A percentile compares a stretch with the other conserved stretches of the same genome.
phyloP scores from a whole-genome alignment of 2,797 vertebrate species.

The Picus viridis region DNA sequence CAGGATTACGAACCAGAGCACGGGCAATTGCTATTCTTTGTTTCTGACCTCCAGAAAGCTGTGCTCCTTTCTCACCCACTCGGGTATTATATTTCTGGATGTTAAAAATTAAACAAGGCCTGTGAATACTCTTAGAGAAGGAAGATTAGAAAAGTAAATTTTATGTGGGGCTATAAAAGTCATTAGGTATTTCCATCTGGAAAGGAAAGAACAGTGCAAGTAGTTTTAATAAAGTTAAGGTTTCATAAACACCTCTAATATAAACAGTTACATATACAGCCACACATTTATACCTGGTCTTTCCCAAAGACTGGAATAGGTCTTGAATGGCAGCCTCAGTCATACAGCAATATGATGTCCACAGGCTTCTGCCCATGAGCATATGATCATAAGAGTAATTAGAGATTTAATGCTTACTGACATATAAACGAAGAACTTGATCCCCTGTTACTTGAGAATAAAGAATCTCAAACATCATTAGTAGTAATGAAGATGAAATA shows the following conservation, averaged over 20 bases:
- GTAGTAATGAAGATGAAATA: not conserved
- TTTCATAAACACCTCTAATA: not conserved
- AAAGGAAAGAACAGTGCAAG: not conserved
- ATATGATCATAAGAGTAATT: not conserved
- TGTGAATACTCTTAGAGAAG: not conserved
- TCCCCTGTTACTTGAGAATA: not conserved
- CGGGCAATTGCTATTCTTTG: conserved; percentile 81
- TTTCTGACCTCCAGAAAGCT: conserved; percentile 82
- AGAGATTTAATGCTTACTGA: not conserved
- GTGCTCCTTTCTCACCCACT: conserved; percentile 79
- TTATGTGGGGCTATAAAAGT: not conserved
- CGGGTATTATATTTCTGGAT: conserved; percentile 79
- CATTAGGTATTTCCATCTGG: not conserved
- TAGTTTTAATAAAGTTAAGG: not conserved
- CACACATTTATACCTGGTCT: not conserved
- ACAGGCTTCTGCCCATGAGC: not conserved
- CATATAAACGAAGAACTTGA: not conserved
- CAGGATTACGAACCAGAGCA: conserved; percentile 78
- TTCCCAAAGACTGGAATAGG: not conserved
- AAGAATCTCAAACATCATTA: not conserved
- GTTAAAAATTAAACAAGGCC: not conserved
- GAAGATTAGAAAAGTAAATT: not conserved
- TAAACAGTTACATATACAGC: not conserved
- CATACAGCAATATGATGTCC: not conserved
- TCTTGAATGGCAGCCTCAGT: not conserved